Base-by-base conservation (phyloP, 2,888 invertebrate species). In the Drosophila helvetica region DNA sequence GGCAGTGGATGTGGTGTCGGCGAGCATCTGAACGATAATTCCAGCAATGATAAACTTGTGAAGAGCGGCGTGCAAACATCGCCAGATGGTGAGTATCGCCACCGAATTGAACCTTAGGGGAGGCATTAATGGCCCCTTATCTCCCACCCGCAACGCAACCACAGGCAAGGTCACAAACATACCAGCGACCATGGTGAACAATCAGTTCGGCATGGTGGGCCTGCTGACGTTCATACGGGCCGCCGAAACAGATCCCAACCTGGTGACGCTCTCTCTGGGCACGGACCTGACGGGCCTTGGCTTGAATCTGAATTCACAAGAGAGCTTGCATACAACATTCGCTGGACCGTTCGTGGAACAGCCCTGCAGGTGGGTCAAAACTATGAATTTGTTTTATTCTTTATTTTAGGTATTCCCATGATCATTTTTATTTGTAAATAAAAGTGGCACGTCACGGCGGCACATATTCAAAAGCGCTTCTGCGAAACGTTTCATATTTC, bases 141-240 rank as follows among this genome's bases (percentile, higher is more conserved):
- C 27, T 27, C 25, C 22, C 30, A 1, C 1, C 15, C n/a, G 56
- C 55, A 54, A 52, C n/a, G 58, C 55, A 54, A 50, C 12, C 51
- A 42, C 42, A 98, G 98, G 98, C 89, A 96, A 97, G 94, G 98
- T 99, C 90, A 97, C 98, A 92, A 98, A 99, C 93, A 99, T 99
- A 93, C 99, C 99, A 75, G 95, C 96, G 82, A 97, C 97, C 91
- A 99, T 99, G 99, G 98, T 99, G 80, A 97, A 96, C 88, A 99
- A 99, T 93, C 99, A 99, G 93, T 99, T 98, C 93, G 99, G 99
- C 88, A 99, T 99, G 94, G 98, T 99, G 80, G 99, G 99, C 53
- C 94, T 99, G 86, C 93, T 99, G 92, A 98, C 99, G 83, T 99
- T 99, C 93, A 98, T 99, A 87, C 95, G 99, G 91, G 98, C 98